Base-by-base conservation (phyloP, 2,113 vertebrate species). In the Eulacestoma nigropectus region DNA sequence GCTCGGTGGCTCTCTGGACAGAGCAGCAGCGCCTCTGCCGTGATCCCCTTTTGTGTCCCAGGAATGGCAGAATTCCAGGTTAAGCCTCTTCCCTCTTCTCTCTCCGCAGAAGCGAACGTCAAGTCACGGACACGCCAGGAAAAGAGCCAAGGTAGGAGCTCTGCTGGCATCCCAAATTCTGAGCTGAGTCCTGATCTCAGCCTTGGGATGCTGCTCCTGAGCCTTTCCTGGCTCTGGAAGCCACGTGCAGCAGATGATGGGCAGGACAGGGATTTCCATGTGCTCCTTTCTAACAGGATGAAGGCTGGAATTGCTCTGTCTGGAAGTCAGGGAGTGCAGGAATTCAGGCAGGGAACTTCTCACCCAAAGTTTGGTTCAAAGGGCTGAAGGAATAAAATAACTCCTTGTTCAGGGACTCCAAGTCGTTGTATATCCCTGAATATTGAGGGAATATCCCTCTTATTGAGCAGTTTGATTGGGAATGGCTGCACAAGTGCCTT, bases 61-160 rank as follows among this genome's bases (percentile, higher is more conserved):
- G 52, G 30, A 62, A 7, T 13, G 17, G 41, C 25, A 63, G 57
- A 39, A 22, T 41, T 27, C 27, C 50, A 12, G 41, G 26, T 41
- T 67, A 17, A 91, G 29, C 50, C 56, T 53, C 17, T 70, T 15
- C 2, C 69, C 62, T 93, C 92, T 91, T 64, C 42, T 93, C 37
- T 97, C 89, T 89, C 97, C 93, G 42, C 98, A 99, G 99, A 99
- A 98, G 84, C 98, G 99, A 92, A 97, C 98, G 70, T 98, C 99
- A 7, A 98, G 98, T 95, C 99, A 99, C 19, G 99, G 99, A 53
- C 99, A 99, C 91, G 98, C 98, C 72, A 99, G 99, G 96, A 99
- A 99, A 97, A 98, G 99, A 98, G 98, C 99, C 97, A 99, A 99
- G 98, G 99, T 99, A 97, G 97, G 98, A 93, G 13, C 37, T 44